These are phyloP conservation scores for Reticulitermes lucifugus DNA, from an alignment of 2,888 invertebrate species.

Conservation along the genomic window DNA sequence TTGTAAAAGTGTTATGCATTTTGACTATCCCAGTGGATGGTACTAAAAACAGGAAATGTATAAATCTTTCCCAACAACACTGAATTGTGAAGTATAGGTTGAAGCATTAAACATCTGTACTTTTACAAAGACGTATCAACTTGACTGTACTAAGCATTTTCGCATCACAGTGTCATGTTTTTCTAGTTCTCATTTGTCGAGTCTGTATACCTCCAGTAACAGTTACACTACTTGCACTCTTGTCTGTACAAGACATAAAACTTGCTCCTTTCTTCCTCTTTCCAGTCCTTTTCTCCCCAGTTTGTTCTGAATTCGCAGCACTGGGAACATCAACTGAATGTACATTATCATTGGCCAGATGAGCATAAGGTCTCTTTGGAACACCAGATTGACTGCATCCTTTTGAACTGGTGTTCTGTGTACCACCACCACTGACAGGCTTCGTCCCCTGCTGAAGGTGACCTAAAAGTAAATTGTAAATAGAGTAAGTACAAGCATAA, in stretches of 20 bases:
- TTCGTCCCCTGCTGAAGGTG: neutral
- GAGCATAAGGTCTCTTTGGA: neutral
- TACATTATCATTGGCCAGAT: neutral
- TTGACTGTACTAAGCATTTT: neutral
- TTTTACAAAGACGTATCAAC: neutral
- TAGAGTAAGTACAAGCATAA: neutral
- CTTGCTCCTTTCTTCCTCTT: neutral
- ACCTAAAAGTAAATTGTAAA: neutral
- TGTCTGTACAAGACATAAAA: neutral
- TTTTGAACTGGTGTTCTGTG: neutral
- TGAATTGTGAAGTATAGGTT: neutral
- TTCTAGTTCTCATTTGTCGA: neutral
- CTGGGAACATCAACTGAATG: neutral
- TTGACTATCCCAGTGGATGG: neutral
- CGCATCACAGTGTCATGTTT: neutral
- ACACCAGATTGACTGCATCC: neutral
- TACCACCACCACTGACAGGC: neutral
- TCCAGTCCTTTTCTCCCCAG: neutral
- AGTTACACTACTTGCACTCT: neutral
- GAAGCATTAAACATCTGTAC: neutral
- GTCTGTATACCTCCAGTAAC: neutral
- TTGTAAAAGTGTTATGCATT: no score
- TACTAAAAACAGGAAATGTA: no score
- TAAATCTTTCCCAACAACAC: neutral
- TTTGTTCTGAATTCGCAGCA: neutral